Percentiles rank a stretch among this genome's conserved stretches.
Evolutionary conservation across 1,140 invertebrate species (phyloP).

Genomic region (Aphidius gifuensis): DNA sequence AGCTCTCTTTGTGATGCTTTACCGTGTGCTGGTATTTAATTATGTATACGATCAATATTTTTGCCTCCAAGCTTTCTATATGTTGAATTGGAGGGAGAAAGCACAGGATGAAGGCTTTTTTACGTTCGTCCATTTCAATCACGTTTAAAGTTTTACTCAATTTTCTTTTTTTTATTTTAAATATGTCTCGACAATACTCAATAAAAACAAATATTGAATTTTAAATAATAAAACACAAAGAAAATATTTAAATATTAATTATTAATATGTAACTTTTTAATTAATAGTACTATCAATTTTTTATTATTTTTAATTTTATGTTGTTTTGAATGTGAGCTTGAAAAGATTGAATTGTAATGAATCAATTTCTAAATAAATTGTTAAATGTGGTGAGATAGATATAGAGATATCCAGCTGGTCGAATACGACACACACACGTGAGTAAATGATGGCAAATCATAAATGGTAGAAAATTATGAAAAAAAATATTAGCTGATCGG

Average conservation of each 20-base stretch:
- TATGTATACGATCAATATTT: constrained; percentile 55
- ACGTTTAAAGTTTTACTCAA: constrained; percentile 9
- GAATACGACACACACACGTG: too few species aligned
- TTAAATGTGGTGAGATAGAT: too few species aligned
- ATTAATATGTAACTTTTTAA: not conserved
- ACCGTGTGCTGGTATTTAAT: constrained; percentile 51
- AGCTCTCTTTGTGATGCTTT: constrained; percentile 55
- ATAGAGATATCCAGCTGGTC: too few species aligned
- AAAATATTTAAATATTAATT: not conserved
- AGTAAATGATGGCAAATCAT: constrained; percentile 17
- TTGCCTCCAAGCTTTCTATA: constrained; percentile 44
- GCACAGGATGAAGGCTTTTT: too few species aligned
- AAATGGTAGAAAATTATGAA: constrained; percentile 18
- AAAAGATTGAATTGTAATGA: too few species aligned
- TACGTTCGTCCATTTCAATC: constrained; percentile 10
- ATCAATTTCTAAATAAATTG: too few species aligned
- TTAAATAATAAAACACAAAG: not conserved
- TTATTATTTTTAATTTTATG: too few species aligned
- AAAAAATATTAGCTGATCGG: constrained; percentile 33
- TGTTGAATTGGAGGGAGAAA: not conserved
- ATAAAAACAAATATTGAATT: too few species aligned
- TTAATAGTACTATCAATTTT: too few species aligned
- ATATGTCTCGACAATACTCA: not conserved
- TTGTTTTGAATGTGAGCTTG: too few species aligned
- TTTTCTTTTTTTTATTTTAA: constrained; percentile 17